phyloP scores from a whole-genome alignment of 1,140 invertebrate genomes.

The Cardiocondyla obscurior region DNA sequence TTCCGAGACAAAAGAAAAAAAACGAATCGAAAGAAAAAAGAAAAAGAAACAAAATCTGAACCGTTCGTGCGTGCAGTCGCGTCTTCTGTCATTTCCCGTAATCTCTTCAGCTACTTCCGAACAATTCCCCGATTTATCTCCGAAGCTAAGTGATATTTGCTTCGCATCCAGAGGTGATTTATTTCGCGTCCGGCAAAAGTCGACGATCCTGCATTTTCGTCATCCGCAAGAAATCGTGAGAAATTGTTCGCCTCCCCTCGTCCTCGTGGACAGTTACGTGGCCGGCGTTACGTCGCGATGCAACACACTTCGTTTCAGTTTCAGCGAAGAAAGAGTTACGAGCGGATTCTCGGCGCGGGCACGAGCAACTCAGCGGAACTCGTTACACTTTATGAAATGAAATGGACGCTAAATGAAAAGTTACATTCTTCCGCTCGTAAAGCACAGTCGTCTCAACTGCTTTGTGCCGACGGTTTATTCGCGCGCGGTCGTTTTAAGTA shows the following conservation, averaged over 20 bases:
- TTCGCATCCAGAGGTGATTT: background rate
- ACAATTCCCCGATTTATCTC: background rate
- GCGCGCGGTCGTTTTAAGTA: conserved; percentile 50
- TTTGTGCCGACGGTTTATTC: conserved; percentile 3
- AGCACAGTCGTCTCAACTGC: conserved; percentile 1
- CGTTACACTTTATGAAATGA: conserved; percentile 69
- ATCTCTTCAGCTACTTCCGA: background rate
- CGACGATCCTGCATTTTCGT: conserved; percentile 1
- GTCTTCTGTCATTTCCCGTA: background rate
- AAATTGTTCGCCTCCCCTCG: background rate
- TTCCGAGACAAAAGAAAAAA: background rate
- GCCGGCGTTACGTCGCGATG: background rate
- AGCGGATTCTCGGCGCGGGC: conserved; percentile 38
- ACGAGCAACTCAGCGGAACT: conserved; percentile 57
- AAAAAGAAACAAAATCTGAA: background rate
- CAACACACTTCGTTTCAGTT: conserved; percentile 49
- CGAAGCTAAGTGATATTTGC: background rate
- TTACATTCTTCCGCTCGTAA: conserved; percentile 67
- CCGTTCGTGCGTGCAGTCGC: background rate
- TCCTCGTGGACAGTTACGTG: background rate
- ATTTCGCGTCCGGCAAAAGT: background rate
- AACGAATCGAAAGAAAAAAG: too few relatives aligned
- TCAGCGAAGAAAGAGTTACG: conserved; percentile 52
- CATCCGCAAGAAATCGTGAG: conserved; percentile 7
- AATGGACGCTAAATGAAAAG: conserved; percentile 70